These are phyloP conservation scores for Pasiphila rectangulata DNA, from an alignment of 2,888 invertebrate genomes.

Conservation along the genomic window DNA sequence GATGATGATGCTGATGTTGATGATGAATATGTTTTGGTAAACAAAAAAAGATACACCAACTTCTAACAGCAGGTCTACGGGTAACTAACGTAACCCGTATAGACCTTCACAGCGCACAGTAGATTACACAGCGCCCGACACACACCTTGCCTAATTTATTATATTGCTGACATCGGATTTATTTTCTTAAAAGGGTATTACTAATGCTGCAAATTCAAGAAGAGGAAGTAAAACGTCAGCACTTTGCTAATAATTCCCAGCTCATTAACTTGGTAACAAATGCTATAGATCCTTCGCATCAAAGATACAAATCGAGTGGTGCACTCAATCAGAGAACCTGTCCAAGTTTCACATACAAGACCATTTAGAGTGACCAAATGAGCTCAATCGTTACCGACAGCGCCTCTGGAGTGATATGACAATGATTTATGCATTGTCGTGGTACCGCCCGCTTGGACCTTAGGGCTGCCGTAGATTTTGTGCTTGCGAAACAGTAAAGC, in stretches of 20 bases:
- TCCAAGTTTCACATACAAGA: conserved; percentile 25
- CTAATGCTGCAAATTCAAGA: no score
- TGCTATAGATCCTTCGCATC: conserved; percentile 3
- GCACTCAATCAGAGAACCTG: conserved; percentile 35
- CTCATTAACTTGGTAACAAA: conserved; percentile 4
- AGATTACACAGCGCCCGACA: no score
- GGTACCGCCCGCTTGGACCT: conserved; percentile 23
- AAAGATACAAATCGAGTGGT: conserved; percentile 30
- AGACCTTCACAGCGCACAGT: no score
- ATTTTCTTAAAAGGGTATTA: no score
- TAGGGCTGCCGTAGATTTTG: not conserved
- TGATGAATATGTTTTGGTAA: no score
- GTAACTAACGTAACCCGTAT: no score
- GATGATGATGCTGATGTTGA: no score
- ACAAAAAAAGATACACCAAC: no score
- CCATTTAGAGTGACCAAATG: conserved; percentile 45
- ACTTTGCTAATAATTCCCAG: not conserved
- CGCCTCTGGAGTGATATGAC: conserved; percentile 51
- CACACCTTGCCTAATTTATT: no score
- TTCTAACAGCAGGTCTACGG: no score
- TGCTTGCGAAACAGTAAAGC: conserved; percentile 2
- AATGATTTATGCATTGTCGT: conserved; percentile 54
- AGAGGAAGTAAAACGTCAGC: not conserved
- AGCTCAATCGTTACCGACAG: conserved; percentile 39
- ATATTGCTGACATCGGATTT: no score